phyloP scores from a whole-genome alignment of 2,888 invertebrate genomes.

The Harpagoxenus sublaevis region DNA sequence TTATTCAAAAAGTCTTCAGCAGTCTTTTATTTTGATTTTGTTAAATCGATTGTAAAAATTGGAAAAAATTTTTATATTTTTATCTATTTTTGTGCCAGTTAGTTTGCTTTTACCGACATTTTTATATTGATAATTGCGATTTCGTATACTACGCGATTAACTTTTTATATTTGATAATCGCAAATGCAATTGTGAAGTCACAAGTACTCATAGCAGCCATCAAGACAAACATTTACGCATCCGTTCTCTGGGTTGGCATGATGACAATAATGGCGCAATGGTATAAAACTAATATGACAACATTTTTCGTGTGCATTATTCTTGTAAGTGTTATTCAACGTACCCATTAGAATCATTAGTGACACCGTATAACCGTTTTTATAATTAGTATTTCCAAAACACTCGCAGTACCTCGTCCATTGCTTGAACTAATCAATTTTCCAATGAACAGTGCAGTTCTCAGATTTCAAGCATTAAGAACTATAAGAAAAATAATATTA shows the following conservation, averaged over 20 bases:
- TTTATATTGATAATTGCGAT: not conserved
- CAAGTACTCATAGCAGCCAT: too few species aligned
- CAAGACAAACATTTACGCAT: too few species aligned
- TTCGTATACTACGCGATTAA: not conserved
- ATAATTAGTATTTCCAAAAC: not conserved
- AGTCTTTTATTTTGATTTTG: not conserved
- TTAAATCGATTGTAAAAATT: not conserved
- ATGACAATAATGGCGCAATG: too few species aligned
- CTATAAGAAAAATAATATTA: not conserved
- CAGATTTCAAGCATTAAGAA: not conserved
- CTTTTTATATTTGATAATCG: not conserved
- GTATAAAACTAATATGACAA: too few species aligned
- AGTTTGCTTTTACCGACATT: not conserved
- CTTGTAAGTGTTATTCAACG: not conserved
- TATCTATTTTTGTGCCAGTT: not conserved
- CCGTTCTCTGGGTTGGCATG: too few species aligned
- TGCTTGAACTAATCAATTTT: slow-evolving; percentile 3
- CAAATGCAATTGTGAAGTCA: not conserved
- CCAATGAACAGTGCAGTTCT: not conserved
- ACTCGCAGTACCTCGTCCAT: not conserved
- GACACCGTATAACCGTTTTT: not conserved
- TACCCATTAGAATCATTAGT: slow-evolving; percentile 7
- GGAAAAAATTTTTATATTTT: not conserved
- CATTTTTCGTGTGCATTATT: not conserved
- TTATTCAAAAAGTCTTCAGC: not conserved